Conservation (phyloP, 2,797 vertebrate genomes). For the Lophotriccus pileatus region DNA sequence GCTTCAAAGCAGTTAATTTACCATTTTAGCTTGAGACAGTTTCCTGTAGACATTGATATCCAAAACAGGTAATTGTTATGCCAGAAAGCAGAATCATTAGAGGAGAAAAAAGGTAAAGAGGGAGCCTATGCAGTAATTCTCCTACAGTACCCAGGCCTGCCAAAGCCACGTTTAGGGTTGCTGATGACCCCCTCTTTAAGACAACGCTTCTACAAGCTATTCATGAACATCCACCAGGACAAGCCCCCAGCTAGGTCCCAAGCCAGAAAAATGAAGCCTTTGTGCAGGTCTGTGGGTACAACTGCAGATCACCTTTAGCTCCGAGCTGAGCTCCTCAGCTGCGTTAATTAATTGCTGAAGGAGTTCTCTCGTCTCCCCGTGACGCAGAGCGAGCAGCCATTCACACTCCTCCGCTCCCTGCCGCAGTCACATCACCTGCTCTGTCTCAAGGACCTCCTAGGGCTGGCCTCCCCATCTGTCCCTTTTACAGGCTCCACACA, state of each 20-base stretch:
- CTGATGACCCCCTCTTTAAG: not conserved
- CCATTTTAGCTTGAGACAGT: not conserved
- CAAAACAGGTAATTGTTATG: not conserved
- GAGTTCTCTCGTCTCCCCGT: not conserved
- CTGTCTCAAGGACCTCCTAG: not conserved
- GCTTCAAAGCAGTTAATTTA: constrained; percentile 25
- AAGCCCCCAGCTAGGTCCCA: not conserved
- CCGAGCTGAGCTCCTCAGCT: constrained; percentile 44
- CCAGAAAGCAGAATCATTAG: not conserved
- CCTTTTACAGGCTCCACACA: not conserved
- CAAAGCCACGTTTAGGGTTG: not conserved
- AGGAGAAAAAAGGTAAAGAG: not conserved
- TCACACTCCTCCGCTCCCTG: not conserved
- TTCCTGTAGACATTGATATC: constrained; percentile 9
- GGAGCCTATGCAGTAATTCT: not conserved
- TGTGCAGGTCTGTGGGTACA: not conserved
- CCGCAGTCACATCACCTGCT: constrained; percentile 1
- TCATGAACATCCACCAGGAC: not conserved
- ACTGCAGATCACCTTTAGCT: constrained; percentile 28
- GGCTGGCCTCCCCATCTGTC: not conserved
- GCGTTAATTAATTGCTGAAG: constrained; percentile 62
- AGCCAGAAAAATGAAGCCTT: not conserved
- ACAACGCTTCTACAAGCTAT: not conserved
- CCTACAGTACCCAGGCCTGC: not conserved
- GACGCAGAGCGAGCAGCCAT: constrained; percentile 8